Conservation (phyloP, 2,113 vertebrate genomes). For the Lagopus muta region DNA sequence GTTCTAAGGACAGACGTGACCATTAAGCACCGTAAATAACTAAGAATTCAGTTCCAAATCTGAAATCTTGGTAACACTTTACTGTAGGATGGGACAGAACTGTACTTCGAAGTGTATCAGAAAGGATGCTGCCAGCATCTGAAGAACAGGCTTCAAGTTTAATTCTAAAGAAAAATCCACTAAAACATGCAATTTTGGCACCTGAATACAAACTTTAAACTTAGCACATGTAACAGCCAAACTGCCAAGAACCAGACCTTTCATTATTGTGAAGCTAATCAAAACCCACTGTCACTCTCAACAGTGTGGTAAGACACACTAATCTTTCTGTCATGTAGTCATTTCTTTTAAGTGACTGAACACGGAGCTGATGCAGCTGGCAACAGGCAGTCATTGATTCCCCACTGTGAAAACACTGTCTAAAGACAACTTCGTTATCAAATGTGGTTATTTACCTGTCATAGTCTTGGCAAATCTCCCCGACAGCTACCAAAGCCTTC, state of each 20-base stretch:
- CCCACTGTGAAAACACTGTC: neutral
- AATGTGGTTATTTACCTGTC: conserved; percentile 86
- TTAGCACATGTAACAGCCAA: neutral
- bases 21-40: neutral
- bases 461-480: conserved; percentile 99
- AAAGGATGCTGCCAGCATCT: neutral
- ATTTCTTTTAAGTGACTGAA: neutral
- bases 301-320: neutral
- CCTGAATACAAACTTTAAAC: neutral
- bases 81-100: neutral
- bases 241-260: neutral
- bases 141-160: neutral
- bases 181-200: neutral
- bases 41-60: neutral
- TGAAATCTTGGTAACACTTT: neutral
- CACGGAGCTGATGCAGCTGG: neutral
- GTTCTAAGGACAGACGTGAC: neutral
- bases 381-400: conserved; percentile 18
- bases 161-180: neutral
- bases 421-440: neutral
- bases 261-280: neutral
- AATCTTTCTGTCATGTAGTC: neutral
- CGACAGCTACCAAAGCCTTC: conserved; percentile 96
- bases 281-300: neutral
- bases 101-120: neutral